Evolutionary conservation across 2,888 invertebrate genomes (phyloP).

Genomic region (Herminia tarsipennalis): DNA sequence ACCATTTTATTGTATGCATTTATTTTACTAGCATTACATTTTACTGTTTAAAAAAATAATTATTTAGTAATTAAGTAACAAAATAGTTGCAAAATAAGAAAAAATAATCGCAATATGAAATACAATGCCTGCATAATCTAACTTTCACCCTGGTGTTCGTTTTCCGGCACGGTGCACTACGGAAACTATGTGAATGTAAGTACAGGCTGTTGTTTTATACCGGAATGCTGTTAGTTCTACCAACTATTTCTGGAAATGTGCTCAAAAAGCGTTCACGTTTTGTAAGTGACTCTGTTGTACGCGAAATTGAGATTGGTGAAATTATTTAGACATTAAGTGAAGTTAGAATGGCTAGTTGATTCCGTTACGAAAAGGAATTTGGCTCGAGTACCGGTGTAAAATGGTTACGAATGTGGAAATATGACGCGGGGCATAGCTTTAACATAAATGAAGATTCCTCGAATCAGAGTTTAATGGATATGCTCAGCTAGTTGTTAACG

Average conservation of each 20-base stretch:
- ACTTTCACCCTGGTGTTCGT: conserved; percentile 20
- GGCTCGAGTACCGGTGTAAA: not conserved
- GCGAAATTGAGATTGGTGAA: conserved; percentile 5
- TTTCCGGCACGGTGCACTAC: conserved; percentile 27
- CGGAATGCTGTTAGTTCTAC: conserved; percentile 22
- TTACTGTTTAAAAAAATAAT: no score
- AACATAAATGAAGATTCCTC: no score
- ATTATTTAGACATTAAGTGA: conserved; percentile 1
- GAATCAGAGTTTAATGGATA: no score
- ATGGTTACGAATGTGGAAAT: no score
- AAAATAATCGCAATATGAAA: conserved; percentile 1
- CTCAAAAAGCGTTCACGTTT: conserved; percentile 12
- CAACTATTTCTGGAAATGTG: conserved; percentile 28
- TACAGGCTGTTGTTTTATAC: conserved; percentile 27
- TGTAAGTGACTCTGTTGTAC: not conserved
- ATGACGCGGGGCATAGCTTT: no score
- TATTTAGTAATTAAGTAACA: no score
- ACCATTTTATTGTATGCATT: not conserved
- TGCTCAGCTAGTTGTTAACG: no score
- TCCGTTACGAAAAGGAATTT: not conserved
- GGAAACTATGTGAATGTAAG: conserved; percentile 28
- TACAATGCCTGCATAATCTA: conserved; percentile 6
- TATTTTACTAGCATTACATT: not conserved
- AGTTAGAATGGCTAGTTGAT: conserved; percentile 1
- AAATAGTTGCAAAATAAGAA: not conserved